Base-by-base conservation (phyloP, 1,140 invertebrate species). In the Vanessa tameamea region DNA sequence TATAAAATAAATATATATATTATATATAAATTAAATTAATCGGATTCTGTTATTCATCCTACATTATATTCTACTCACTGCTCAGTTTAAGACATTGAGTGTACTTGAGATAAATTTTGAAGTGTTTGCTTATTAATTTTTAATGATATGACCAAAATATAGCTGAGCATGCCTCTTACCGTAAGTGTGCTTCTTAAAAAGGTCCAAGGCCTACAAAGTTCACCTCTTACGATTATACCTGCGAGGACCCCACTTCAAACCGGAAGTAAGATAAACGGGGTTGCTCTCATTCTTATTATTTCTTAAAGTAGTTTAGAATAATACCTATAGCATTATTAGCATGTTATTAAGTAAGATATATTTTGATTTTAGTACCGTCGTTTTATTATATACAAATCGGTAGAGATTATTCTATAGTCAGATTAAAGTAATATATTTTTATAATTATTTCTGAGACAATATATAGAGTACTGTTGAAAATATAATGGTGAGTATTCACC, bases 101-200 rank as follows among this genome's bases (percentile, higher is more conserved):
- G 20, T 26, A 43, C 50, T 69, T 9, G 50, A 13, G 47, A 64
- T 75, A 50, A 70, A 57, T 43, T 65, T 75, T 73, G 68, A 47
- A 70, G 73, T 57, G 43, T 55, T 75, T 70, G 73, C 73, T 75
- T 75, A 75, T 78, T 75, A 79, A 79, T 79, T 79, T 57, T 79
- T 79, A 79, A 79, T 79, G 78, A 79, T 79, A 79, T 76, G 69
- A 57, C 75, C 75, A 61, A 79, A 79, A 77, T 73, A 69, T 63
- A 51, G 72, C 75, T 74, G 75, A 77, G 72, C 53, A 72, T 47
- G 78, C 75, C 69, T 65, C 78, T 79, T 69, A 79, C 47, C 61
- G 47, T 72, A 72, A 79, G 78, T 79, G 72, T 26, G 68, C 75
- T 71, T 68, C 78, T 79, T 69, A 77, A 79, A 79, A 79, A 79